A percentile compares a stretch with the other conserved stretches of the same genome.
Conservation (phyloP, 2,888 invertebrate genomes). For the Apotomis capreana region DNA sequence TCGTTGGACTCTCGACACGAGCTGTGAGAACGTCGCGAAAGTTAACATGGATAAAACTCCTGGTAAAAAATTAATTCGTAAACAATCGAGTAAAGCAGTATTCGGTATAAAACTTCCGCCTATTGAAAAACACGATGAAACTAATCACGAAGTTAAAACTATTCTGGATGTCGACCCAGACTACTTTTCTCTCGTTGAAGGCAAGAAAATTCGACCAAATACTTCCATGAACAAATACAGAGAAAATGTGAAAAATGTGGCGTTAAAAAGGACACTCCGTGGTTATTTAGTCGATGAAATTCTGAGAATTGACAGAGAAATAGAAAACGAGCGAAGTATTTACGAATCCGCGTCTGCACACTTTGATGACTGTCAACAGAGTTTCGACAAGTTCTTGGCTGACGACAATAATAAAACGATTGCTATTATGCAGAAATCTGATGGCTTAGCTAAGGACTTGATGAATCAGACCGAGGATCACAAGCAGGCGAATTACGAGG, state of each 20-base stretch:
- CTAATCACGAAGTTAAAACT: slow-evolving; percentile 67
- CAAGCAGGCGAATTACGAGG: slow-evolving; percentile 70
- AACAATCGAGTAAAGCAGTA: slow-evolving; percentile 58
- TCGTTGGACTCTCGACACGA: slow-evolving; percentile 39
- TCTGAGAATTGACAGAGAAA: slow-evolving; percentile 70
- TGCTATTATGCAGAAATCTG: slow-evolving; percentile 74
- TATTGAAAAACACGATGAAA: slow-evolving; percentile 57
- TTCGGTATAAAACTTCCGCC: slow-evolving; percentile 72
- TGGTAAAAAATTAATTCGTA: slow-evolving; percentile 59
- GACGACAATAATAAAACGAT: slow-evolving; percentile 78
- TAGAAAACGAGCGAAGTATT: slow-evolving; percentile 66
- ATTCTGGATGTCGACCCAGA: slow-evolving; percentile 85
- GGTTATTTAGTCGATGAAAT: slow-evolving; percentile 75
- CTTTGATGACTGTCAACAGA: slow-evolving; percentile 73
- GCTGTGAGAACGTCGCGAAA: background rate
- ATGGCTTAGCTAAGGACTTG: slow-evolving; percentile 69
- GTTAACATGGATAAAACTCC: slow-evolving; percentile 48
- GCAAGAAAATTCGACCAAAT: slow-evolving; percentile 83
- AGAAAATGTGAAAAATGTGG: slow-evolving; percentile 73
- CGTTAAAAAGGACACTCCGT: slow-evolving; percentile 67
- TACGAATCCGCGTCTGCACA: slow-evolving; percentile 68
- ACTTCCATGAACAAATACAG: slow-evolving; percentile 83
- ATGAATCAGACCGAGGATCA: slow-evolving; percentile 69
- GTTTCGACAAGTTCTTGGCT: slow-evolving; percentile 77
- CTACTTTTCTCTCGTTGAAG: slow-evolving; percentile 85